A percentile compares a stretch with the other conserved stretches of the same genome.
Evolutionary conservation across 1,140 invertebrate genomes (phyloP).

Genomic region (Cherax destructor): DNA sequence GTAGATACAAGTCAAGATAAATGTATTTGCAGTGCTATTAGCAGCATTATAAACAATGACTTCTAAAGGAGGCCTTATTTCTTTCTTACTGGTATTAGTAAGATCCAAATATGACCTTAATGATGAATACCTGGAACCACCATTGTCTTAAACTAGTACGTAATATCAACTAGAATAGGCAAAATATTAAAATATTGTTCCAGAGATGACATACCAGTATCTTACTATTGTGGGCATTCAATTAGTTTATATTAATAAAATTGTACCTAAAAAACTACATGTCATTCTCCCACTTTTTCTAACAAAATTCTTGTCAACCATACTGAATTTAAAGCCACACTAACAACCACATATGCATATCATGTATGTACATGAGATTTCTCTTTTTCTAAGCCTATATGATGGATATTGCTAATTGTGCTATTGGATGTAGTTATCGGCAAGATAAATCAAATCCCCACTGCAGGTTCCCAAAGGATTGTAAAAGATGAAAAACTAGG

Average conservation of each 20-base stretch:
- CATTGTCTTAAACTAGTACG: background rate
- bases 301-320: too few species aligned
- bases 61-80: background rate
- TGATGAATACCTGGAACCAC: background rate
- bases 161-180: background rate
- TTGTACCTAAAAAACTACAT: background rate
- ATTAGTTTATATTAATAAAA: background rate
- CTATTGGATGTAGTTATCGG: too few species aligned
- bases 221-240: slow-evolving; percentile 3
- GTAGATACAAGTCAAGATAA: background rate
- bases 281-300: background rate
- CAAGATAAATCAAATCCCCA: too few species aligned
- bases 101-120: background rate
- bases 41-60: background rate
- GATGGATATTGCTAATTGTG: too few species aligned
- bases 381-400: too few species aligned
- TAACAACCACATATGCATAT: too few species aligned
- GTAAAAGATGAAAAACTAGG: too few species aligned
- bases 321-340: too few species aligned
- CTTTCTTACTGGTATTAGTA: background rate
- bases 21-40: background rate
- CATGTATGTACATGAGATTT: too few species aligned
- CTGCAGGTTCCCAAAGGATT: too few species aligned
- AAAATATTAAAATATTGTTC: background rate
- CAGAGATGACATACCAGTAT: background rate